phyloP scores from a whole-genome alignment of 2,797 vertebrate genomes.

The Pogoniulus pusillus region DNA sequence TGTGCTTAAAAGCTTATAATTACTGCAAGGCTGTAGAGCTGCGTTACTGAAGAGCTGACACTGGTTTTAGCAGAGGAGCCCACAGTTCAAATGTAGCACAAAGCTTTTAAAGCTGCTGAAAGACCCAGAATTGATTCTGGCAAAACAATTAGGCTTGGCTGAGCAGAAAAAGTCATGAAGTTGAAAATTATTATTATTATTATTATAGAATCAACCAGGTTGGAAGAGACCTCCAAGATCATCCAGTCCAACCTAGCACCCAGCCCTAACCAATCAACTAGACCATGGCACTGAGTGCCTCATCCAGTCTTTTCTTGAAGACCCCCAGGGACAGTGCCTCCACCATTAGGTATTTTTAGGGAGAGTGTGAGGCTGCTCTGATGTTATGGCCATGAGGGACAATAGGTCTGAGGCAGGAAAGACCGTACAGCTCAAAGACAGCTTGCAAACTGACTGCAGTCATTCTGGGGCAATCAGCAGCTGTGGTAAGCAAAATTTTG shows the following conservation, averaged over 20 bases:
- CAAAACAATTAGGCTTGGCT: neutral
- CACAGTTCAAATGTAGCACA: neutral
- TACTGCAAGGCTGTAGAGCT: neutral
- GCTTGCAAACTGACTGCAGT: neutral
- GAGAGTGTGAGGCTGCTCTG: neutral
- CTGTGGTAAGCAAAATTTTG: neutral
- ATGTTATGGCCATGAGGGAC: neutral
- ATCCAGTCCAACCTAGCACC: no score
- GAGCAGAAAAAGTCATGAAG: neutral
- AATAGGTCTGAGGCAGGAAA: neutral
- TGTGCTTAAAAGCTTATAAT: conserved; percentile 5
- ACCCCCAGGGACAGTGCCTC: no score
- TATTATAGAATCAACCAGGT: no score
- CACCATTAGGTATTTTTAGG: neutral
- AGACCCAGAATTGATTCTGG: conserved; percentile 13
- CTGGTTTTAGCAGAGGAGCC: neutral
- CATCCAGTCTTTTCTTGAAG: no score
- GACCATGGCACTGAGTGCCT: no score
- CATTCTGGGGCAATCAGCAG: neutral
- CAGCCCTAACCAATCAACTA: no score
- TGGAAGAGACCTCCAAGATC: no score
- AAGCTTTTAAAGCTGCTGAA: conserved; percentile 25
- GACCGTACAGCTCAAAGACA: neutral
- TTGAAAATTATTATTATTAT: no score
- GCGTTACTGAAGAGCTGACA: neutral